Percentiles rank a stretch among this genome's conserved stretches.
These are phyloP conservation scores for Ispidina lecontei DNA, from an alignment of 2,797 vertebrate genomes.

Conservation along the genomic window DNA sequence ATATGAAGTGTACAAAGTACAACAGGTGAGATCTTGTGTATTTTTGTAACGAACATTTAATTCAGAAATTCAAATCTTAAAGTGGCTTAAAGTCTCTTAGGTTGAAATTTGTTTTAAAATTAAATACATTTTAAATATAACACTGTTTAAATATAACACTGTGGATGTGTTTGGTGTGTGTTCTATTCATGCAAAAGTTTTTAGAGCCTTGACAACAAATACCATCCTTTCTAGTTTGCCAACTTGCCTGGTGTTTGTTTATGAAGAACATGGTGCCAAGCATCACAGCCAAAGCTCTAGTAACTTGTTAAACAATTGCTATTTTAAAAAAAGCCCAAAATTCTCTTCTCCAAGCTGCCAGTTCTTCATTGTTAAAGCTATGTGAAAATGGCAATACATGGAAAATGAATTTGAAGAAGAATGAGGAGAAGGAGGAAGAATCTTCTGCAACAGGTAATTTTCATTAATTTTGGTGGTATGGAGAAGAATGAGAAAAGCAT, in stretches of 20 bases:
- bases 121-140: no score
- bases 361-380: not conserved
- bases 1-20: not conserved
- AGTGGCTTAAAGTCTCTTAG: not conserved
- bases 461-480: not conserved
- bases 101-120: not conserved
- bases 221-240: not conserved
- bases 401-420: not conserved
- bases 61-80: not conserved
- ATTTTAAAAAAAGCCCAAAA: not conserved
- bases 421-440: not conserved
- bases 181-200: not conserved
- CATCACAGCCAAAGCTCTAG: not conserved
- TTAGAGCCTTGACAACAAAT: not conserved
- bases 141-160: not conserved
- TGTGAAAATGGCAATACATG: not conserved
- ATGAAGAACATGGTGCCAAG: not conserved
- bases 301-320: not conserved
- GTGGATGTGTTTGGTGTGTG: not conserved
- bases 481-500: not conserved
- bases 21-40: not conserved
- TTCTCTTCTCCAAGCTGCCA: not conserved
- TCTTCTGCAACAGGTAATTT: constrained; percentile 39
- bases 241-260: not conserved
- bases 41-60: not conserved